These are phyloP conservation scores for Aotus griseimembra DNA, from an alignment of 2,797 vertebrate species.

Conservation along the genomic window DNA sequence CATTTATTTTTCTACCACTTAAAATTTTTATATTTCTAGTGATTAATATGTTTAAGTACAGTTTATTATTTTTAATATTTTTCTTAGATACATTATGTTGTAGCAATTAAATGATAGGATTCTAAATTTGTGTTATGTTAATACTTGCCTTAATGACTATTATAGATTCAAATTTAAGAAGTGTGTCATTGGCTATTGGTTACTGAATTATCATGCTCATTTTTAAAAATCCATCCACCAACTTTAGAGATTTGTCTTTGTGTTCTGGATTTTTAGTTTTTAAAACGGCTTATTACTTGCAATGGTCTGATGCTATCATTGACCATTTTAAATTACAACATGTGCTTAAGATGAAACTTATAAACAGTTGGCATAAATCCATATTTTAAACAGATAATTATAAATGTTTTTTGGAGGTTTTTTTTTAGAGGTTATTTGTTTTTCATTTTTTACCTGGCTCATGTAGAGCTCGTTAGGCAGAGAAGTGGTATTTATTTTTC, in stretches of 20 bases:
- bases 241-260: neutral
- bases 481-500: neutral
- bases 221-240: neutral
- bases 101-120: neutral
- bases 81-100: neutral
- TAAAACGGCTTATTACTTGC: neutral
- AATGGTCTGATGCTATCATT: neutral
- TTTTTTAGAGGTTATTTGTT: neutral
- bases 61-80: neutral
- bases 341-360: neutral
- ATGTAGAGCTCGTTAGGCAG: neutral
- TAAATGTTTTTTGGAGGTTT: neutral
- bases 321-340: neutral
- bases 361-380: neutral
- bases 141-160: neutral
- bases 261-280: neutral
- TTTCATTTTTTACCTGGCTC: neutral
- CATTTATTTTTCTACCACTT: neutral
- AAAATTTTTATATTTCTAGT: neutral
- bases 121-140: neutral
- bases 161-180: neutral
- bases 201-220: neutral
- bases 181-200: neutral
- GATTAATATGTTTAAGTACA: neutral
- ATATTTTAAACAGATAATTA: neutral